Evolutionary conservation across 2,797 vertebrate species (phyloP).

Genomic region (Chelonia mydas): DNA sequence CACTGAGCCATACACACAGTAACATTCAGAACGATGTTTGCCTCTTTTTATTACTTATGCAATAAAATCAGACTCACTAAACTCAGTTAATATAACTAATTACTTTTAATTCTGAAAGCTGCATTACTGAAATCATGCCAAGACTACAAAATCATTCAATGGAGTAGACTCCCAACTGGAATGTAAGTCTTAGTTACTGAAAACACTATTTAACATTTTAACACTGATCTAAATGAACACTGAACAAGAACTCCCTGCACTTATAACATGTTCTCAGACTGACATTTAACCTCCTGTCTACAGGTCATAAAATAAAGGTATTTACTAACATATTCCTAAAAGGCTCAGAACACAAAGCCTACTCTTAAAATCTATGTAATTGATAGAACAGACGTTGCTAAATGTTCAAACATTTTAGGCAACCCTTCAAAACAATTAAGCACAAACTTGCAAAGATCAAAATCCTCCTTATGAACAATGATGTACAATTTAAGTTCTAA

Average conservation of each 20-base stretch:
- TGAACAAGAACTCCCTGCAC: not conserved
- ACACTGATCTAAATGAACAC: not conserved
- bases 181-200: not conserved
- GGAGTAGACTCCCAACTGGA: not conserved
- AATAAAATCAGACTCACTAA: constrained; percentile 55
- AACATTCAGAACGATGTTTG: not conserved
- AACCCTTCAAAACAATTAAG: not conserved
- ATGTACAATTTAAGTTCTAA: not conserved
- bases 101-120: constrained; percentile 86
- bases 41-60: not conserved
- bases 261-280: not conserved
- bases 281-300: too few species aligned
- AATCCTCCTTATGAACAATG: not conserved
- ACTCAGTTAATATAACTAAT: constrained; percentile 88
- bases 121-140: not conserved
- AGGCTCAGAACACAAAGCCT: too few species aligned
- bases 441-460: not conserved
- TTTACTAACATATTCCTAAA: too few species aligned
- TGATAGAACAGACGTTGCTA: not conserved
- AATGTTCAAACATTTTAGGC: not conserved
- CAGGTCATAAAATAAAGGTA: too few species aligned
- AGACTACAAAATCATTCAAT: not conserved
- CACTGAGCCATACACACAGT: not conserved
- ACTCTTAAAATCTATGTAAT: too few species aligned
- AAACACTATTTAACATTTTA: not conserved